These are phyloP conservation scores for Thermophis baileyi DNA, from an alignment of 2,113 vertebrate species.

Conservation along the genomic window DNA sequence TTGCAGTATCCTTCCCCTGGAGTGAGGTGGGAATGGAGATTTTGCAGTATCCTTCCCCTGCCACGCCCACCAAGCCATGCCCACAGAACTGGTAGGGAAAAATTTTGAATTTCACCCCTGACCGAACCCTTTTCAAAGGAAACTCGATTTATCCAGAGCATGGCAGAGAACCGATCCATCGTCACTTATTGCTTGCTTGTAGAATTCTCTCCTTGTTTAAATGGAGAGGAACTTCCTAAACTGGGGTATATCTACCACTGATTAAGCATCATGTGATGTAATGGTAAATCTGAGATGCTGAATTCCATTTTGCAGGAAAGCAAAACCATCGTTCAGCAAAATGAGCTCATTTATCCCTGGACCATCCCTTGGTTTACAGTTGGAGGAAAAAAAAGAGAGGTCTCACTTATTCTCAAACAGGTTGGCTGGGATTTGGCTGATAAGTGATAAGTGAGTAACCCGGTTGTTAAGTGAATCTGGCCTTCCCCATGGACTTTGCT, in stretches of 20 bases:
- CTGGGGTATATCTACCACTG: background rate
- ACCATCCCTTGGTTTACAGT: background rate
- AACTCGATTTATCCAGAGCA: background rate
- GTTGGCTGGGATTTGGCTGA: background rate
- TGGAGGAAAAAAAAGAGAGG: background rate
- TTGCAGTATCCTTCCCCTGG: no score
- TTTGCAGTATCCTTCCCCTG: no score
- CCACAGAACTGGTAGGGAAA: no score
- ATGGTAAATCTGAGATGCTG: background rate
- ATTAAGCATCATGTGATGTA: background rate
- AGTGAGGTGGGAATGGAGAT: no score
- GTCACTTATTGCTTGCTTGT: background rate
- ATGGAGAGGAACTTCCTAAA: background rate
- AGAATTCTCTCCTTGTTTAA: background rate
- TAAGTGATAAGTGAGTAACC: no score
- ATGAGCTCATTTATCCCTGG: background rate
- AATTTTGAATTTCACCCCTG: no score
- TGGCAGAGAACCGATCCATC: background rate
- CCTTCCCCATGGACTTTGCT: no score
- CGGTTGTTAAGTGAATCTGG: no score
- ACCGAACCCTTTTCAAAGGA: background rate
- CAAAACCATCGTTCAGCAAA: background rate
- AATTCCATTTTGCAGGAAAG: background rate
- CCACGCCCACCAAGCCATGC: no score
- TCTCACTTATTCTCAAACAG: background rate